Evolutionary conservation across 2,888 invertebrate genomes (phyloP).

Genomic region (Orthonevra nobilis): DNA sequence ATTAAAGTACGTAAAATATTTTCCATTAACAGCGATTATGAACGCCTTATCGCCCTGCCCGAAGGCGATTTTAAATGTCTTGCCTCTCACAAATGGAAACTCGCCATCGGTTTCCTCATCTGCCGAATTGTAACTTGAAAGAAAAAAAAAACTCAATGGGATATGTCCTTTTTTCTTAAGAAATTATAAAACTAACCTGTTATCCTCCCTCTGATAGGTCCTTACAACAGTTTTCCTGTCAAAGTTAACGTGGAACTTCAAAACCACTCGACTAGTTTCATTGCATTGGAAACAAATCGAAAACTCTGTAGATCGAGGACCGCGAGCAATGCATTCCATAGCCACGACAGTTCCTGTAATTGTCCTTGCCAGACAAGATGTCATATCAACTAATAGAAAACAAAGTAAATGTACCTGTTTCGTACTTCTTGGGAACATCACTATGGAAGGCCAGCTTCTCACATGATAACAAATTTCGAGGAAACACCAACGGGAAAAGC

Average conservation of each 20-base stretch:
- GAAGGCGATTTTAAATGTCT: conserved; percentile 79
- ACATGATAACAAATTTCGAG: conserved; percentile 75
- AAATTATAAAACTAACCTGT: conserved; percentile 73
- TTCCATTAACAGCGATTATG: conserved; percentile 79
- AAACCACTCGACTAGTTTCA: conserved; percentile 77
- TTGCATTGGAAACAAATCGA: conserved; percentile 79
- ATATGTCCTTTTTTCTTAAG: neutral
- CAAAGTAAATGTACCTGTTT: conserved; percentile 74
- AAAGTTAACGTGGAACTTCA: conserved; percentile 78
- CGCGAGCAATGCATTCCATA: conserved; percentile 79
- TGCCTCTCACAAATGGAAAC: conserved; percentile 79
- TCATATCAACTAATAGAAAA: no score
- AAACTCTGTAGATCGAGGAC: conserved; percentile 77
- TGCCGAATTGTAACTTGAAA: conserved; percentile 75
- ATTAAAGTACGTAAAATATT: conserved; percentile 79
- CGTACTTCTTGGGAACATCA: conserved; percentile 78
- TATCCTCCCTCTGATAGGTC: conserved; percentile 77
- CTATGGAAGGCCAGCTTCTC: conserved; percentile 79
- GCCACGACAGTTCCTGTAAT: conserved; percentile 77
- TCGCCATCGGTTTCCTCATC: conserved; percentile 79
- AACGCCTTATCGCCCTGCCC: conserved; percentile 79
- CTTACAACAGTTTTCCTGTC: conserved; percentile 77
- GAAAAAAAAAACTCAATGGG: neutral
- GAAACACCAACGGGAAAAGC: conserved; percentile 78
- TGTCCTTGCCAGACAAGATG: no score